Evolutionary conservation across 2,797 vertebrate species (phyloP).

Genomic region (Chaunax sp.): DNA sequence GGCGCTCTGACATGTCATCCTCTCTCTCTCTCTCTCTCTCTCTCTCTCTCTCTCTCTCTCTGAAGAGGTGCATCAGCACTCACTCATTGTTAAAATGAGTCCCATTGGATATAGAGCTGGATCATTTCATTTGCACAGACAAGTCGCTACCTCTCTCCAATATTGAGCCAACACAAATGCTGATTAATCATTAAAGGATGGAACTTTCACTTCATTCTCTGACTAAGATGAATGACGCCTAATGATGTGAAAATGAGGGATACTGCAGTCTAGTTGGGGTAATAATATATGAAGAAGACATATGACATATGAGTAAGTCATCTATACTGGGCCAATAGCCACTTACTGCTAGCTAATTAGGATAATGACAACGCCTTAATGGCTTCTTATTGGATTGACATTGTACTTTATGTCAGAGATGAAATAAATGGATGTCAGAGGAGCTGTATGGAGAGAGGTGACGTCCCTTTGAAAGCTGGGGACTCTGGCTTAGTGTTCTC

Average conservation of each 20-base stretch:
- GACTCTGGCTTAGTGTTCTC: conserved; percentile 9
- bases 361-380: conserved; percentile 69
- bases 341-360: conserved; percentile 76
- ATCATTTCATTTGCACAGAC: conserved; percentile 37
- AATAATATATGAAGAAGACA: conserved; percentile 75
- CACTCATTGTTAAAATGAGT: conserved; percentile 16
- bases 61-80: conserved; percentile 12
- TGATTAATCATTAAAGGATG: conserved; percentile 60
- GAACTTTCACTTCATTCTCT: conserved; percentile 50
- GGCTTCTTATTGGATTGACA: conserved; percentile 56
- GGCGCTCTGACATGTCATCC: conserved; percentile 18
- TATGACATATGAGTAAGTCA: conserved; percentile 57
- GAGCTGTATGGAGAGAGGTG: conserved; percentile 35
- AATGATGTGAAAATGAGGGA: conserved; percentile 72
- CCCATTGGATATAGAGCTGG: neutral
- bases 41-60: conserved; percentile 21
- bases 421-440: conserved; percentile 42
- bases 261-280: conserved; percentile 57
- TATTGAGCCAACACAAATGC: conserved; percentile 38
- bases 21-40: neutral
- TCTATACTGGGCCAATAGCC: conserved; percentile 58
- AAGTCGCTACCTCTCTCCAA: conserved; percentile 19
- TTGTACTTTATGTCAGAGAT: conserved; percentile 40
- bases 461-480: conserved; percentile 27
- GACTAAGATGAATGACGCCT: conserved; percentile 61